A percentile compares a stretch with the other conserved stretches of the same genome.
Conservation (phyloP, 1,140 invertebrate genomes). For the Drosophila teissieri region DNA sequence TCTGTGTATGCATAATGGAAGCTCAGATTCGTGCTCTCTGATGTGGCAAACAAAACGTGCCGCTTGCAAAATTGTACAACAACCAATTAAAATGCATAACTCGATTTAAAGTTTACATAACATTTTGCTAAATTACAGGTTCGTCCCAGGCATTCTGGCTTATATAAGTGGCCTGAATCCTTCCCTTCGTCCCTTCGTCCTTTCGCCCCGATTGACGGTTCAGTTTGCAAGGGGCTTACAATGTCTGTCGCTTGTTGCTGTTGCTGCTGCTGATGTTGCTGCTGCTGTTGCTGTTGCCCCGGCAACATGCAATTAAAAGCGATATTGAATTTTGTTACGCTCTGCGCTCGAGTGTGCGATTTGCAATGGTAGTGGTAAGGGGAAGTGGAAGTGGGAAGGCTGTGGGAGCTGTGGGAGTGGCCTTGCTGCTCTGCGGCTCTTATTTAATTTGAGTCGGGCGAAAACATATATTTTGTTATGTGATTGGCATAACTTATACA, state of each 20-base stretch:
- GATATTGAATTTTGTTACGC: slow-evolving; percentile 82
- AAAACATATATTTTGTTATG: slow-evolving; percentile 76
- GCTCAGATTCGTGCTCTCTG: slow-evolving; percentile 49
- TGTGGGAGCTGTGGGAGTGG: slow-evolving; percentile 24
- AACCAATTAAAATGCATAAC: slow-evolving; percentile 82
- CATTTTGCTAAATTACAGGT: slow-evolving; percentile 82
- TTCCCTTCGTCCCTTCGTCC: slow-evolving; percentile 5
- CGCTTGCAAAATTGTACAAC: slow-evolving; percentile 80
- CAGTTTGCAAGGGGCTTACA: slow-evolving; percentile 77
- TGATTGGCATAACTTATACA: slow-evolving; percentile 79
- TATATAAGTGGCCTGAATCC: slow-evolving; percentile 74
- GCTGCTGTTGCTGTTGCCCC: slow-evolving; percentile 60
- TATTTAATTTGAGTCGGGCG: slow-evolving; percentile 75
- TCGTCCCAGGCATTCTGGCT: slow-evolving; percentile 59
- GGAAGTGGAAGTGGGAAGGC: slow-evolving; percentile 26
- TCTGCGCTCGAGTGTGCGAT: slow-evolving; percentile 75
- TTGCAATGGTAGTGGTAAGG: slow-evolving; percentile 52
- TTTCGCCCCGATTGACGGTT: slow-evolving; percentile 43
- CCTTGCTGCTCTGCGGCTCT: slow-evolving; percentile 50
- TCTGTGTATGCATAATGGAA: slow-evolving; percentile 59
- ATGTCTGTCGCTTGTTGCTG: slow-evolving; percentile 70
- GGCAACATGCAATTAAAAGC: slow-evolving; percentile 82
- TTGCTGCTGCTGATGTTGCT: slow-evolving; percentile 41
- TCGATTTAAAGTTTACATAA: slow-evolving; percentile 82
- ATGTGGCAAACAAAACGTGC: slow-evolving; percentile 81